Base-by-base conservation (phyloP, 1,140 invertebrate species). In the Lepidostoma basale region DNA sequence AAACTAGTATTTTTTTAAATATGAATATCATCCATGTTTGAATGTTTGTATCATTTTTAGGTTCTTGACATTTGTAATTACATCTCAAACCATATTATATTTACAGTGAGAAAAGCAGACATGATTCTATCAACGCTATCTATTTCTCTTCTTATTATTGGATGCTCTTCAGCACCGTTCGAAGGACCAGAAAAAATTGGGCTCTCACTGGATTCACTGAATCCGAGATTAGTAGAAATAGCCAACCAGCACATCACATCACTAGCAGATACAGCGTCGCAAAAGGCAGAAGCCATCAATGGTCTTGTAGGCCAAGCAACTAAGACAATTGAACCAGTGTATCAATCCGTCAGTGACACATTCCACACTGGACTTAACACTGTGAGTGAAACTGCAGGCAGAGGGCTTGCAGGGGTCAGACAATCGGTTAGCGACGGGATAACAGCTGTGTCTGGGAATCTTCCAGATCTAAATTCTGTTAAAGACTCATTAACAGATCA, bases 181-280 rank as follows among this genome's bases (percentile, higher is more conserved):
- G 69, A 71, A 33, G 62, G 59, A 25, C 69, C 69, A 20, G 28
- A 39, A 26, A 72, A 28, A 22, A 64, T 72, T 3, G 65, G 36
- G 12, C 64, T 72, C 20, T 39, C 49, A 12, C 36, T 67, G 6
- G 33, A 25, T 26, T 5, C 40, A 2, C 1, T 58, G 0, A 22
- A 45, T 8, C 63, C 65, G 33, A 60, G 56, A 26, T 16, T 72
- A 3, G 18, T 63, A 25, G 40, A 58, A 8, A 45, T 40, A 58
- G 69, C 64, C 0, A 62, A 56, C 44, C 39, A 67, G 25, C 65
- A 71, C 26, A 30, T 71, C n/a, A 25, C 23, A 2, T 44, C 59
- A 3, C 22, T 68, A 6, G 47, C 65, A 9, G 28, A 59, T 40
- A 12, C 69, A 40, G 69, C 69, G 3, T 9, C 62, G 4, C 36